Conservation (phyloP, 2,888 invertebrate genomes). For the Lochmaea capreae region DNA sequence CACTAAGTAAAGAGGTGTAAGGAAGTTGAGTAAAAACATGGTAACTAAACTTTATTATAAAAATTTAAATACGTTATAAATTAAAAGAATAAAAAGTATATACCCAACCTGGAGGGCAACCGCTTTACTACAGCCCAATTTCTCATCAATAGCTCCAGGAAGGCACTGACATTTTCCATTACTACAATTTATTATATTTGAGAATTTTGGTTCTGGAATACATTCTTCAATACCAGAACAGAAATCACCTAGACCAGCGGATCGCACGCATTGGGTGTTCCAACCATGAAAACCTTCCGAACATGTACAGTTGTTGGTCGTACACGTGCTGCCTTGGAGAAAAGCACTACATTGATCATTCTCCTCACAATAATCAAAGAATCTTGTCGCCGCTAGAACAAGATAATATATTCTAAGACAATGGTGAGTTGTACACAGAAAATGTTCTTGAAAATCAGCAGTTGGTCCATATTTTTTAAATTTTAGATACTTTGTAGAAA, state of each 20-base stretch:
- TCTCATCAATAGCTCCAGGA: constrained; percentile 48
- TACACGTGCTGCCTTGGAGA: constrained; percentile 54
- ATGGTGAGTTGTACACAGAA: no score
- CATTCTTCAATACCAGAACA: constrained; percentile 59
- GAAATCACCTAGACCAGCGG: constrained; percentile 50
- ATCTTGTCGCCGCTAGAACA: constrained; percentile 58
- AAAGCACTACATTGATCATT: constrained; percentile 59
- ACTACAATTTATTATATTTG: constrained; percentile 52
- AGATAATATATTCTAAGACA: no score
- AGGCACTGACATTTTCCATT: constrained; percentile 57
- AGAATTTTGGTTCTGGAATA: constrained; percentile 48
- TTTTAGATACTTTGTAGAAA: not conserved
- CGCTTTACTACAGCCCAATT: constrained; percentile 42
- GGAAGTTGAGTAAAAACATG: not conserved
- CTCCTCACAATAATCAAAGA: constrained; percentile 59
- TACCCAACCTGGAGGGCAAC: not conserved
- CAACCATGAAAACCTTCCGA: constrained; percentile 53
- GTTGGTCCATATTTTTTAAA: no score
- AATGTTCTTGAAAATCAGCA: no score
- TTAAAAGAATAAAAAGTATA: constrained; percentile 9
- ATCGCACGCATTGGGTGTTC: constrained; percentile 49
- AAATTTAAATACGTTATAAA: constrained; percentile 6
- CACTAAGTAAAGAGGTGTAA: no score
- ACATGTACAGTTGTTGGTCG: constrained; percentile 55
- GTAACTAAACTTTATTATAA: not conserved